Percentiles rank a stretch among this genome's conserved stretches.
Conservation (phyloP, 2,888 invertebrate species). For the Drosophila barbarae region DNA sequence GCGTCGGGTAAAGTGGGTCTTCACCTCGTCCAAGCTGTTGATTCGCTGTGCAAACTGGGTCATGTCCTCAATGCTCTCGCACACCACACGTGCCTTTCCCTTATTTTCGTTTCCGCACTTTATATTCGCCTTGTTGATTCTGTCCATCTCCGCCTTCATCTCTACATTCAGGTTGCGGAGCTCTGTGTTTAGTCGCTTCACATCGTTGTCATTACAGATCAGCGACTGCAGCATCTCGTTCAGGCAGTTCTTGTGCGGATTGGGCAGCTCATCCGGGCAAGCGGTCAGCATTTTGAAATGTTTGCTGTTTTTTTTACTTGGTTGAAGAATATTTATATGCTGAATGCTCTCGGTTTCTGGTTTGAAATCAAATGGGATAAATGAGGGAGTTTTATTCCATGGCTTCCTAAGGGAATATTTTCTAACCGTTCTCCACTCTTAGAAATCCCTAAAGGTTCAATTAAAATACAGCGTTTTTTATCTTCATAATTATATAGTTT, state of each 20-base stretch:
- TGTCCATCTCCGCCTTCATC: slow-evolving; percentile 51
- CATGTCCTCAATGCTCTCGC: slow-evolving; percentile 38
- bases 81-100: slow-evolving; percentile 26
- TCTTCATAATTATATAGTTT: slow-evolving; percentile 38
- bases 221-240: slow-evolving; percentile 64
- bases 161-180: slow-evolving; percentile 60
- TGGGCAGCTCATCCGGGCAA: slow-evolving; percentile 64
- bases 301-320: neutral
- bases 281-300: slow-evolving; percentile 35
- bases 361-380: neutral
- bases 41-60: slow-evolving; percentile 57
- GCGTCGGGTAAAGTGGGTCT: slow-evolving; percentile 54
- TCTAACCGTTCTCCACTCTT: no score
- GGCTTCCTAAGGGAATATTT: neutral
- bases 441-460: neutral
- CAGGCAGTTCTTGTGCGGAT: slow-evolving; percentile 69
- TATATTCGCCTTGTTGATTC: slow-evolving; percentile 41
- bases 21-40: slow-evolving; percentile 57
- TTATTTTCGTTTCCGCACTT: slow-evolving; percentile 33
- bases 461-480: slow-evolving; percentile 2
- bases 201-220: slow-evolving; percentile 71
- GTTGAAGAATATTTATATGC: neutral
- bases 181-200: slow-evolving; percentile 63
- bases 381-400: rapidly evolving
- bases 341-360: neutral